Percentiles rank a stretch among this genome's conserved stretches.
These are phyloP conservation scores for Dipus sagitta DNA, from an alignment of 2,797 vertebrate species.

Conservation along the genomic window DNA sequence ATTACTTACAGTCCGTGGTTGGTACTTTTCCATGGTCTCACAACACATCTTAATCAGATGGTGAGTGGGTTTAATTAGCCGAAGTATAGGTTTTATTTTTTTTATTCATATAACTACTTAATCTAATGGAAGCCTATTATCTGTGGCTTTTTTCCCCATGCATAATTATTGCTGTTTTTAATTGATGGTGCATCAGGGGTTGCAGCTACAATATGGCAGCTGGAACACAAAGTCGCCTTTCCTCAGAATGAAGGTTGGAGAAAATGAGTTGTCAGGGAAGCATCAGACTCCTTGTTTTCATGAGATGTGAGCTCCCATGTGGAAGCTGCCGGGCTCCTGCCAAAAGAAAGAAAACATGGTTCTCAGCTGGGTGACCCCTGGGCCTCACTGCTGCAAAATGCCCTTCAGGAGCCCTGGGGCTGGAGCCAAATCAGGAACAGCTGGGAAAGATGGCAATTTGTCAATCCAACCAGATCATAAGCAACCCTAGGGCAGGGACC, in stretches of 20 bases:
- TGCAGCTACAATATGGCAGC: conserved; percentile 85
- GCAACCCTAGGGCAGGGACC: conserved; percentile 61
- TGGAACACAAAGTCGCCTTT: conserved; percentile 73
- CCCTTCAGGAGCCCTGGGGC: conserved; percentile 78
- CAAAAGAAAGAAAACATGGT: conserved; percentile 64
- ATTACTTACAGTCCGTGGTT: conserved; percentile 85
- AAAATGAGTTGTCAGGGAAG: conserved; percentile 72
- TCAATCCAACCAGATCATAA: conserved; percentile 72
- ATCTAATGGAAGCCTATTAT: conserved; percentile 89
- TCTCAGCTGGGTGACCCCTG: conserved; percentile 74
- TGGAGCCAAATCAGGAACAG: conserved; percentile 74
- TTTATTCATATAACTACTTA: conserved; percentile 89
- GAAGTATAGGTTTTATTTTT: conserved; percentile 88
- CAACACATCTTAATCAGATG: conserved; percentile 89
- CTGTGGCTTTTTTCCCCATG: conserved; percentile 87
- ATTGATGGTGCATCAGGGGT: conserved; percentile 87
- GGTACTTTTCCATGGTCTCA: conserved; percentile 84
- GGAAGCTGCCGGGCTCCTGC: conserved; percentile 54
- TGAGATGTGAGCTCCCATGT: conserved; percentile 61
- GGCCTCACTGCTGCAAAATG: conserved; percentile 51
- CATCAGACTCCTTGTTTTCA: conserved; percentile 26
- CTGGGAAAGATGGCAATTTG: conserved; percentile 72
- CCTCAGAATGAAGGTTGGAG: conserved; percentile 74
- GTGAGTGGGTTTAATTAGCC: conserved; percentile 90
- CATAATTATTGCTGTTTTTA: conserved; percentile 88